phyloP scores from a whole-genome alignment of 2,888 invertebrate genomes.

The Stenotaenia linearis region DNA sequence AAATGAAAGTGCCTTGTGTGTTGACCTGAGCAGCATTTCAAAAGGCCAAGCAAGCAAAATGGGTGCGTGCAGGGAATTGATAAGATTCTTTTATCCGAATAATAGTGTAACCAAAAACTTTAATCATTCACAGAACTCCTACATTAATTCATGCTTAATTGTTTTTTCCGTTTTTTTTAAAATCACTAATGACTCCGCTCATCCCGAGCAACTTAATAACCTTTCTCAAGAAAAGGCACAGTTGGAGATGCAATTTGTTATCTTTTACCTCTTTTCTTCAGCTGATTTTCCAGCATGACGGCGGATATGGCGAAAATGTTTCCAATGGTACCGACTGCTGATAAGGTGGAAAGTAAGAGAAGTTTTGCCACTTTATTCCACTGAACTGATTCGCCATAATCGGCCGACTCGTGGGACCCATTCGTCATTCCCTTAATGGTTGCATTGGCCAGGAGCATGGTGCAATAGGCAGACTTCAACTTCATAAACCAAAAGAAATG shows the following conservation, averaged over 20 bases:
- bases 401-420: slow-evolving; percentile 75
- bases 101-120: not conserved
- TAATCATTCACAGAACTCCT: not conserved
- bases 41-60: not conserved
- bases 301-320: slow-evolving; percentile 71
- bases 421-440: slow-evolving; percentile 53
- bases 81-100: not conserved
- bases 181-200: not conserved
- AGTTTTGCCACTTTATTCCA: slow-evolving; percentile 45
- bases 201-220: not conserved
- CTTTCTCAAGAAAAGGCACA: not conserved
- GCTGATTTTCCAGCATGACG: slow-evolving; percentile 64
- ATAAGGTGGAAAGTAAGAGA: slow-evolving; percentile 58
- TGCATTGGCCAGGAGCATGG: not conserved
- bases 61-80: not conserved
- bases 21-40: not conserved
- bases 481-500: not conserved
- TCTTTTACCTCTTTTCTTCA: slow-evolving; percentile 59
- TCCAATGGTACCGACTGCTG: slow-evolving; percentile 63
- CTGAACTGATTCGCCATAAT: slow-evolving; percentile 55
- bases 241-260: not conserved
- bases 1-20: not conserved
- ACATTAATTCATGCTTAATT: not conserved
- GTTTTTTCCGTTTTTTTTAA: not conserved
- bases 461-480: not conserved